Conservation (phyloP, 2,888 invertebrate genomes). For the Hypercompe scribonia region DNA sequence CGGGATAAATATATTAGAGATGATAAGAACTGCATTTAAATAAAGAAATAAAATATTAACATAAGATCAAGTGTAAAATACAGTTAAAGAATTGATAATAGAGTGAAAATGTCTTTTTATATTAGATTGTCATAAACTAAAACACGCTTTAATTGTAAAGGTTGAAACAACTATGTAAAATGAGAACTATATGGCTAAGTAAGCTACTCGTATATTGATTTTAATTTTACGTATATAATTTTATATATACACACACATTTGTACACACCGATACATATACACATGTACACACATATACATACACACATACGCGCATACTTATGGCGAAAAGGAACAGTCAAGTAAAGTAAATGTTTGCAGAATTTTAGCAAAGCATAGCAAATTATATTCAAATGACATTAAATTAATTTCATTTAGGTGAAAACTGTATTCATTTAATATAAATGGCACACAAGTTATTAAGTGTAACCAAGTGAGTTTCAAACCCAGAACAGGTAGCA, state of each 20-base stretch:
- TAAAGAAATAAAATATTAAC: constrained; percentile 8
- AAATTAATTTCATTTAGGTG: neutral
- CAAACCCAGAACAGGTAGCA: neutral
- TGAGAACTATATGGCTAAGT: too few species aligned
- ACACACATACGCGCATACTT: neutral
- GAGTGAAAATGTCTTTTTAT: too few species aligned
- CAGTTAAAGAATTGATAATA: neutral
- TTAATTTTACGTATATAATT: too few species aligned
- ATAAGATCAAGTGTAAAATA: neutral
- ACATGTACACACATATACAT: too few species aligned
- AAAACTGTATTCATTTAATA: neutral
- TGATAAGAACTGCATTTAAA: constrained; percentile 16
- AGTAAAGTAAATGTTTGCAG: neutral
- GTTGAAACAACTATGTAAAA: too few species aligned
- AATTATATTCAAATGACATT: neutral
- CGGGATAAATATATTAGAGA: constrained; percentile 21
- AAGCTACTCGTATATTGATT: too few species aligned
- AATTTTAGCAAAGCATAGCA: neutral
- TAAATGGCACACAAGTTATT: neutral
- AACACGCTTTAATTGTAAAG: too few species aligned
- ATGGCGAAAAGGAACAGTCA: neutral
- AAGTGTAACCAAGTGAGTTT: neutral
- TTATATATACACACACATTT: too few species aligned
- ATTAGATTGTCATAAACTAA: too few species aligned
- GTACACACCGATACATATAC: too few species aligned